A percentile compares a stretch with the other conserved stretches of the same genome.
phyloP scores from a whole-genome alignment of 2,113 vertebrate species.

The Burhinus oedicnemus region DNA sequence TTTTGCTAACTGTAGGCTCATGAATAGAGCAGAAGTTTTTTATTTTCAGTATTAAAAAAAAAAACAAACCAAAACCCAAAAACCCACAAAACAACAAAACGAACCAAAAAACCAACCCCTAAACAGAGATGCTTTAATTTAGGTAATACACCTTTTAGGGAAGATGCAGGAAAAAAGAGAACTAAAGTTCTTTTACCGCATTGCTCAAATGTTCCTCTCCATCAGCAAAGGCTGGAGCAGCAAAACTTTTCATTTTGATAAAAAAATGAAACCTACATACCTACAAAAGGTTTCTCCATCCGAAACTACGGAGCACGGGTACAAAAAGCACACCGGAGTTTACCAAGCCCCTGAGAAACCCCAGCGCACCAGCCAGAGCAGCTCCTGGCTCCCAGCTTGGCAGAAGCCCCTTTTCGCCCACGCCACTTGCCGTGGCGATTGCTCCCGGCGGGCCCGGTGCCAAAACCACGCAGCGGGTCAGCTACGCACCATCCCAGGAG shows the following conservation, averaged over 20 bases:
- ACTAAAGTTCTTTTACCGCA: not conserved
- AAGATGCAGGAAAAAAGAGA: not conserved
- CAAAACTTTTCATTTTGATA: not conserved
- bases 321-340: no score
- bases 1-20: not conserved
- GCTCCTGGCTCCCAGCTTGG: not conserved
- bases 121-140: not conserved
- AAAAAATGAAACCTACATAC: not conserved
- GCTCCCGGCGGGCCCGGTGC: not conserved
- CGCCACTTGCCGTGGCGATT: accelerated
- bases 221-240: no score
- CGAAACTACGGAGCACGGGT: not conserved
- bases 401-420: not conserved
- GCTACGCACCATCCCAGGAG: constrained; percentile 81
- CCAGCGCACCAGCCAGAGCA: accelerated
- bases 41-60: not conserved
- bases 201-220: not conserved
- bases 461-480: accelerated
- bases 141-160: not conserved
- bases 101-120: not conserved
- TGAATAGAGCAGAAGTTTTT: not conserved
- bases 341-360: accelerated
- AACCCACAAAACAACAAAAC: not conserved
- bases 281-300: no score
- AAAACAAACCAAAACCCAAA: not conserved